Conservation (phyloP, 2,797 vertebrate species). For the Masticophis lateralis region DNA sequence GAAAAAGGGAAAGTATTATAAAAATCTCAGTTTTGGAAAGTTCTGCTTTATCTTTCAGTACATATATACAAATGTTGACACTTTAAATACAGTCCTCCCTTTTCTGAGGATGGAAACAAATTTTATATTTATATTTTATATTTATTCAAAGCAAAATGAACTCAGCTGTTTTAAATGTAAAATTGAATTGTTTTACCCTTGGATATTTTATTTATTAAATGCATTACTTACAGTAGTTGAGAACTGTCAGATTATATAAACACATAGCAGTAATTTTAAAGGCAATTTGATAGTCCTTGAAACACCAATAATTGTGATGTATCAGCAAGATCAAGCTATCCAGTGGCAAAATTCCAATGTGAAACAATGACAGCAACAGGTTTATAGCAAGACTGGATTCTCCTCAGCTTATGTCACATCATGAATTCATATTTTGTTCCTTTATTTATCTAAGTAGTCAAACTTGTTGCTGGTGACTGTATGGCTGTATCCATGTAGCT, state of each 20-base stretch:
- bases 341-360: not conserved
- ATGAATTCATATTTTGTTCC: not conserved
- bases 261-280: conserved; percentile 26
- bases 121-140: conserved; percentile 1
- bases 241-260: conserved; percentile 38
- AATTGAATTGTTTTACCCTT: conserved; percentile 35
- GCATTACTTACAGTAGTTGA: conserved; percentile 16
- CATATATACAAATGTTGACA: conserved; percentile 50
- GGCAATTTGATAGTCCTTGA: conserved; percentile 40
- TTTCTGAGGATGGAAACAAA: conserved; percentile 44
- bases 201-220: not conserved
- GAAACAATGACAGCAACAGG: not conserved
- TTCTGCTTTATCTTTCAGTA: conserved; percentile 51
- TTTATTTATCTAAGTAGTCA: not conserved
- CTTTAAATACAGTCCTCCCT: conserved; percentile 53
- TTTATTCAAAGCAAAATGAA: conserved; percentile 36
- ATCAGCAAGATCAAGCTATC: not conserved
- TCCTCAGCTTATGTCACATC: not conserved
- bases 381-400: not conserved
- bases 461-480: not conserved
- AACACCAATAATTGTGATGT: not conserved
- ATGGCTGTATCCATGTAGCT: not conserved
- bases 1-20: conserved; percentile 50
- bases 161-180: conserved; percentile 45
- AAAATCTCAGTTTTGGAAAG: conserved; percentile 45